Percentiles rank a stretch among this genome's conserved stretches.
phyloP scores from a whole-genome alignment of 2,113 vertebrate species.

The Python bivittatus region DNA sequence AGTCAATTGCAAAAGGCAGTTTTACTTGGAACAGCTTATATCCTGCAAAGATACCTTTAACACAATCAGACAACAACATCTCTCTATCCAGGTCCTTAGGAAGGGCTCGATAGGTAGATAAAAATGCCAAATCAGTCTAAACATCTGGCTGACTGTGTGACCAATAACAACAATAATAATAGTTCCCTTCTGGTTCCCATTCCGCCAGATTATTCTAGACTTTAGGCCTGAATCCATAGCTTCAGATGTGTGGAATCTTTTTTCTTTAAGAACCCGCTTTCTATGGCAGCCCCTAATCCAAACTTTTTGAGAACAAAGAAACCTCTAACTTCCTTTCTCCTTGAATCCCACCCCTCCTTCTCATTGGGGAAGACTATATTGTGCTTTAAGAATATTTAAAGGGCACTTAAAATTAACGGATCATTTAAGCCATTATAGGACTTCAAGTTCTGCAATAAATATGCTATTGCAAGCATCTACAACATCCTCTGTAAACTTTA shows the following conservation, averaged over 20 bases:
- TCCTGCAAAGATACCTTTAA: not conserved
- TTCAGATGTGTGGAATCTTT: not conserved
- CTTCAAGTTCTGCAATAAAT: not conserved
- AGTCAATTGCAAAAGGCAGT: too few relatives aligned
- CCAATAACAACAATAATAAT: not conserved
- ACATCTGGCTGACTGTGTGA: not conserved
- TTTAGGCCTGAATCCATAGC: not conserved
- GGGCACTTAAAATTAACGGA: not conserved
- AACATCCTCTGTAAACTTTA: not conserved
- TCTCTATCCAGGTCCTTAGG: not conserved
- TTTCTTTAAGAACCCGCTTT: not conserved
- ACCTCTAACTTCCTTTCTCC: not conserved
- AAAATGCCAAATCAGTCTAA: not conserved
- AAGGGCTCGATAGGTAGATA: not conserved
- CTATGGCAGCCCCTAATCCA: not conserved
- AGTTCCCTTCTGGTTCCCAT: not conserved
- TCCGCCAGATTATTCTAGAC: not conserved
- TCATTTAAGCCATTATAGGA: not conserved
- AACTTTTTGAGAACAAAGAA: not conserved
- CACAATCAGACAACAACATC: not conserved
- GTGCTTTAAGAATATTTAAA: not conserved
- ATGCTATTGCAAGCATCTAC: not conserved
- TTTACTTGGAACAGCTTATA: not conserved
- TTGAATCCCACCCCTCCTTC: not conserved
- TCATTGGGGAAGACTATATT: not conserved